Evolutionary conservation across 2,113 vertebrate species (phyloP), one percentile per base, ranked within the genome.

Genomic region (Ornithorhynchus anatinus): DNA sequence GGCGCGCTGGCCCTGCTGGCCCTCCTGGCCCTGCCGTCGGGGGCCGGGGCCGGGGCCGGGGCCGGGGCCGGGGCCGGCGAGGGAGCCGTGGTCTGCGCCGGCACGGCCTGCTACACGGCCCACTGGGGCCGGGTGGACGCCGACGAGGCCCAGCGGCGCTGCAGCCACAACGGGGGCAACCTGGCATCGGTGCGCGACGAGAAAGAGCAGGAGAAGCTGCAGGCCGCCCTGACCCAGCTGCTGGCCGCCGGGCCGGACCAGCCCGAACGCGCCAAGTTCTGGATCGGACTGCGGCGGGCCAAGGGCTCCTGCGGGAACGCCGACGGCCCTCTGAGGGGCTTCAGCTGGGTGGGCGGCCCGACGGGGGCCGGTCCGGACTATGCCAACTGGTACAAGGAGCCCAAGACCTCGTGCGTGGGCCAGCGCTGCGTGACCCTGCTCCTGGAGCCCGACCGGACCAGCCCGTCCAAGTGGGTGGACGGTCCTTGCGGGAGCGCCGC

Each of bases 271-370:
- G 37, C 61, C 36, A 84, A 66, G 11, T 89, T 93, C 20, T 95
- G 93, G 94, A 87, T 95, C 1, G 94, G 94, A 22, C 88, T 95
- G 9, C 84, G 86, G 23, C 44, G 89, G 5, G 86, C 88, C 15
- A 88, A 72, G 19, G 62, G 85, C 59, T 86, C 39, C 42, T 91
- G 92, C 33, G 32, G 59, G 29, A 27, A 84, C 4, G 2, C 45
- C 3, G 59, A 40, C n/a, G 43, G 77, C 19, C 79, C 63, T 0
- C 72, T 95, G 59, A 81, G 64, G 51, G 93, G 93, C 36, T 95
- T 94, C 72, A 9, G 64, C 31, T 95, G 93, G 93, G 71, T 63
- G 9, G 72, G 71, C 0, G 87, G 88, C 0, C n/a, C n/a, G n/a
- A n/a, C n/a, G n/a, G 85, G 69, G 0, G 83, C 83, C 5, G 47